Conservation (phyloP, 2,113 vertebrate species). For the Heliornis fulica region DNA sequence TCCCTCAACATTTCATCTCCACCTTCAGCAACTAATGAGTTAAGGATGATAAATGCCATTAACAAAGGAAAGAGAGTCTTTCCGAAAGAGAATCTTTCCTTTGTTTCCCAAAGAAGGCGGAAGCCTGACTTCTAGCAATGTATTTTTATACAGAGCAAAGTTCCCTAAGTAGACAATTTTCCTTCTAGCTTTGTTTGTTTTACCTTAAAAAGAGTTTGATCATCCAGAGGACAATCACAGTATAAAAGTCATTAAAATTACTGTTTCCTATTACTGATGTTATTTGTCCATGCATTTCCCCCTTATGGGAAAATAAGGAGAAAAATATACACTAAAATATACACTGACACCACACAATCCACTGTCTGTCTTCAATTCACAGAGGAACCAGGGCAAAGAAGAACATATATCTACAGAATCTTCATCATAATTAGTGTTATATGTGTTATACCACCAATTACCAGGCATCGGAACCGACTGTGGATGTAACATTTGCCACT, state of each 20-base stretch:
- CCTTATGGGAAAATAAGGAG: neutral
- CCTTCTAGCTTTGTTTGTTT: neutral
- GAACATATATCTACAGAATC: neutral
- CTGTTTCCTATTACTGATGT: neutral
- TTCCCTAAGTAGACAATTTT: neutral
- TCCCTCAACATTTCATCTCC: neutral
- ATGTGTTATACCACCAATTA: neutral
- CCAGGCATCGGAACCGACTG: neutral
- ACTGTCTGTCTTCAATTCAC: neutral
- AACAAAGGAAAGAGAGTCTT: conserved; percentile 66
- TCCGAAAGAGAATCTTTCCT: conserved; percentile 62
- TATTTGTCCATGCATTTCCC: neutral
- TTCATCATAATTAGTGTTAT: neutral
- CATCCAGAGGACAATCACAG: neutral
- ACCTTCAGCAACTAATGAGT: conserved; percentile 61
- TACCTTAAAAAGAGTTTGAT: neutral
- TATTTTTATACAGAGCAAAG: neutral
- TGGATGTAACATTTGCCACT: neutral
- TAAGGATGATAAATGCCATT: conserved; percentile 65
- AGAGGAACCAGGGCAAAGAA: neutral
- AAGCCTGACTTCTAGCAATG: conserved; percentile 13
- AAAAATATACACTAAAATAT: neutral
- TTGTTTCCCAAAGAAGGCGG: conserved; percentile 61
- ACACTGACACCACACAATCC: neutral
- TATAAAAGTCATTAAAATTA: neutral